These are phyloP conservation scores for Eledona agricola DNA, from an alignment of 2,888 invertebrate genomes.

Conservation along the genomic window DNA sequence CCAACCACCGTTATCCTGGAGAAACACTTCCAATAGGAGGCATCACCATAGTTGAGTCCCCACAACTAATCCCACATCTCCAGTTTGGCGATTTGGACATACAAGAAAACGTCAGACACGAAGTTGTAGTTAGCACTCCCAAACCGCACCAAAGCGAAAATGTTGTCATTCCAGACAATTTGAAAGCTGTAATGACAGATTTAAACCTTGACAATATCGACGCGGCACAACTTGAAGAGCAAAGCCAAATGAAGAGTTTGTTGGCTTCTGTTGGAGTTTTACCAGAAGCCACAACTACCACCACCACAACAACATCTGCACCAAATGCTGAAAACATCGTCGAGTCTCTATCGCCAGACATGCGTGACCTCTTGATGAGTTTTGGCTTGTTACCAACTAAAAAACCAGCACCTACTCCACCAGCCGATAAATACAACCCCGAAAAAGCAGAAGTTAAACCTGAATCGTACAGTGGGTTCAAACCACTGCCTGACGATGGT, in stretches of 20 bases:
- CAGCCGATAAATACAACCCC: slow-evolving; percentile 41
- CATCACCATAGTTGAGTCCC: slow-evolving; percentile 45
- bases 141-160: no score
- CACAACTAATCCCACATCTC: slow-evolving; percentile 41
- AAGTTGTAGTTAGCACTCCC: slow-evolving; percentile 34
- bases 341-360: slow-evolving; percentile 59
- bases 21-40: slow-evolving; percentile 38
- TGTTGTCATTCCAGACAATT: slow-evolving; percentile 46
- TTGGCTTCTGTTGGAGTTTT: slow-evolving; percentile 62
- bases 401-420: slow-evolving; percentile 29
- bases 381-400: slow-evolving; percentile 61
- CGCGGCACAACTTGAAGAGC: slow-evolving; percentile 32
- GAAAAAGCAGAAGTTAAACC: slow-evolving; percentile 53
- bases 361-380: slow-evolving; percentile 62
- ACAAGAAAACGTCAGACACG: slow-evolving; percentile 39
- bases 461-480: slow-evolving; percentile 58
- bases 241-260: slow-evolving; percentile 55
- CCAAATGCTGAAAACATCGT: slow-evolving; percentile 58
- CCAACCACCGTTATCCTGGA: slow-evolving; percentile 30
- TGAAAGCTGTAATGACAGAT: slow-evolving; percentile 50
- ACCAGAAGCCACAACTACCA: slow-evolving; percentile 41
- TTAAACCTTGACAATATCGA: slow-evolving; percentile 44
- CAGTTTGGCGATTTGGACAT: slow-evolving; percentile 42
- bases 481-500: slow-evolving; percentile 58
- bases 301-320: slow-evolving; percentile 48